Percentiles rank a stretch among this genome's conserved stretches.
Conservation (phyloP, 2,113 vertebrate genomes). For the Triplophysa siluroides region DNA sequence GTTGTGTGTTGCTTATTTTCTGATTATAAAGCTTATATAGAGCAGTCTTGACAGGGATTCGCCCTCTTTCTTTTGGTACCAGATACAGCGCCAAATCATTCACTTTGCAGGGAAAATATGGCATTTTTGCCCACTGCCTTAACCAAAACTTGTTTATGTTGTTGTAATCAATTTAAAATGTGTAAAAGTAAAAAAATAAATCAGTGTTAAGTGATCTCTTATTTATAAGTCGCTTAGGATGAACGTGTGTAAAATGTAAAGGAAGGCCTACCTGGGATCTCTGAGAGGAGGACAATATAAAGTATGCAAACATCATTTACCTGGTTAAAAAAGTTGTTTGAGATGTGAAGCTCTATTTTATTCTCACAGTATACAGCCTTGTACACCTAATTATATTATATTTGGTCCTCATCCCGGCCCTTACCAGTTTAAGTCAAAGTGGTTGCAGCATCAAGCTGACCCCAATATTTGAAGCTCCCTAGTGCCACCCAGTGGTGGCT, state of each 20-base stretch:
- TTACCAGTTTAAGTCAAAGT: too few relatives aligned
- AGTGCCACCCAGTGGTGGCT: too few relatives aligned
- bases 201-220: too few relatives aligned
- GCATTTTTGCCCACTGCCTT: neutral
- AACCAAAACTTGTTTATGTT: neutral
- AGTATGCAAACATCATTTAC: slow-evolving; percentile 31
- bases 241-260: neutral
- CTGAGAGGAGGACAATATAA: neutral
- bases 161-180: neutral
- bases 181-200: too few relatives aligned
- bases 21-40: slow-evolving; percentile 23
- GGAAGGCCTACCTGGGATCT: slow-evolving; percentile 19
- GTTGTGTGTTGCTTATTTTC: neutral
- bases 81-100: slow-evolving; percentile 19
- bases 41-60: slow-evolving; percentile 38
- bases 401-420: too few relatives aligned
- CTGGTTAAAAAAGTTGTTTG: neutral
- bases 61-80: slow-evolving; percentile 51
- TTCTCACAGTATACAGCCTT: neutral
- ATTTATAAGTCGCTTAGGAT: neutral
- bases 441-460: too few relatives aligned
- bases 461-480: too few relatives aligned
- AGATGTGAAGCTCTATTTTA: neutral
- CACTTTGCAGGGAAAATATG: slow-evolving; percentile 31
- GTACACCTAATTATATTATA: too few relatives aligned